Percentiles rank a stretch among this genome's conserved stretches.
Conservation (phyloP, 2,888 invertebrate species). For the Flexamia atlantica region DNA sequence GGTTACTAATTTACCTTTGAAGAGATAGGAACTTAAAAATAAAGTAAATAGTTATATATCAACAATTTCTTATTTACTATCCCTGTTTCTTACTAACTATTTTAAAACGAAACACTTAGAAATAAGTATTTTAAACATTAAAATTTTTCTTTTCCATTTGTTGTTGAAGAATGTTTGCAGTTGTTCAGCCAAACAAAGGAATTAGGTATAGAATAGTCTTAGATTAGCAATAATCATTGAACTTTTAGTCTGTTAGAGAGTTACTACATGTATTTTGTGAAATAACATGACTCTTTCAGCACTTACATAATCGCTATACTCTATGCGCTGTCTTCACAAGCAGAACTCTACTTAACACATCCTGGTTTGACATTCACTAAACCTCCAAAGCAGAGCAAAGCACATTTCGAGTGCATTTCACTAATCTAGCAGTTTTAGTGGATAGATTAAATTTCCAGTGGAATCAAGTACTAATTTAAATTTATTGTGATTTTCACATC, state of each 20-base stretch:
- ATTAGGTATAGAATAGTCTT: neutral
- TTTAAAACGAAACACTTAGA: neutral
- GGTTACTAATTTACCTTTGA: too few relatives aligned
- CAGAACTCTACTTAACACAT: constrained; percentile 53
- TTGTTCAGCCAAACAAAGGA: constrained; percentile 46
- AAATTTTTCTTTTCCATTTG: neutral
- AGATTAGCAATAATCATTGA: constrained; percentile 10
- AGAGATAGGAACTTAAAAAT: too few relatives aligned
- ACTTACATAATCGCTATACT: constrained; percentile 46
- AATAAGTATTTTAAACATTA: neutral
- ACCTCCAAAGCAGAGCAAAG: constrained; percentile 37
- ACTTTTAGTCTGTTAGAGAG: neutral
- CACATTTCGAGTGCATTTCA: constrained; percentile 52
- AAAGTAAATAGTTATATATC: too few relatives aligned
- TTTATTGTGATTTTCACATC: too few relatives aligned
- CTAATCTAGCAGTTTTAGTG: too few relatives aligned
- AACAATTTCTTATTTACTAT: too few relatives aligned
- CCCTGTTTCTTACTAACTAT: too few relatives aligned
- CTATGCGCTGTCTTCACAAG: constrained; percentile 31
- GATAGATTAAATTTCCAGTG: too few relatives aligned
- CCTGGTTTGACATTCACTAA: constrained; percentile 53
- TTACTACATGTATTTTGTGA: constrained; percentile 18
- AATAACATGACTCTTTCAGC: constrained; percentile 55
- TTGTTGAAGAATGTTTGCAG: neutral
- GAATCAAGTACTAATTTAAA: too few relatives aligned